Conservation (phyloP, 1,140 invertebrate species). For the Mactra quadrangularis region DNA sequence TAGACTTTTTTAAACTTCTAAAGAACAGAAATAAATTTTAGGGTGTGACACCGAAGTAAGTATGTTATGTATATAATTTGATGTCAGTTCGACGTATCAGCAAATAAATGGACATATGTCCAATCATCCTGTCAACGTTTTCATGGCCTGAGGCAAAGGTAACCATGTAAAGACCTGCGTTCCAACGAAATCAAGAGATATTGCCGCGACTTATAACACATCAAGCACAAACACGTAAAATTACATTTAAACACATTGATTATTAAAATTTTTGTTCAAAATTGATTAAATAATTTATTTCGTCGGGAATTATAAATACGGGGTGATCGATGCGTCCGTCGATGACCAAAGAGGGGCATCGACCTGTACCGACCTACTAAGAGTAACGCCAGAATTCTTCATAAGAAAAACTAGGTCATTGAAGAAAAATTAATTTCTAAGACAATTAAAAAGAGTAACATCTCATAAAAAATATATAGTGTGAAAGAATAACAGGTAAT, state of each 20-base stretch:
- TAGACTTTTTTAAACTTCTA: too few relatives aligned
- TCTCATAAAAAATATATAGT: constrained; percentile 50
- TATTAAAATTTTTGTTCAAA: too few relatives aligned
- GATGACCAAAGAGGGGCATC: constrained; percentile 15
- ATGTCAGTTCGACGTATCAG: too few relatives aligned
- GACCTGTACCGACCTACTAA: constrained; percentile 37
- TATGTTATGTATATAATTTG: too few relatives aligned
- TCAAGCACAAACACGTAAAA: constrained; percentile 27
- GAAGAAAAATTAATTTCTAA: constrained; percentile 22
- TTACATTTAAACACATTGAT: background rate
- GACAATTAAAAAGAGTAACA: constrained; percentile 47
- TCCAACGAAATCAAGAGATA: background rate
- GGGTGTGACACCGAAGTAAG: too few relatives aligned
- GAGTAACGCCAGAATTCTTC: constrained; percentile 32
- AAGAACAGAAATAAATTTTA: too few relatives aligned
- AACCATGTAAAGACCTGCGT: background rate
- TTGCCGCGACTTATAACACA: background rate
- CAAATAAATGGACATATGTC: background rate
- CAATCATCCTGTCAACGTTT: constrained; percentile 23
- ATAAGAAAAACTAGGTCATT: constrained; percentile 55
- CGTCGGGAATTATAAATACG: too few relatives aligned
- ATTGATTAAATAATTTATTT: too few relatives aligned
- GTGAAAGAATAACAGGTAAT: constrained; percentile 2
- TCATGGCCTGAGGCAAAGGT: constrained; percentile 3
- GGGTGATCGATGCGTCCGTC: constrained; percentile 20